These are phyloP conservation scores for Megaceryle torquata DNA, from an alignment of 2,113 vertebrate species.

Conservation along the genomic window DNA sequence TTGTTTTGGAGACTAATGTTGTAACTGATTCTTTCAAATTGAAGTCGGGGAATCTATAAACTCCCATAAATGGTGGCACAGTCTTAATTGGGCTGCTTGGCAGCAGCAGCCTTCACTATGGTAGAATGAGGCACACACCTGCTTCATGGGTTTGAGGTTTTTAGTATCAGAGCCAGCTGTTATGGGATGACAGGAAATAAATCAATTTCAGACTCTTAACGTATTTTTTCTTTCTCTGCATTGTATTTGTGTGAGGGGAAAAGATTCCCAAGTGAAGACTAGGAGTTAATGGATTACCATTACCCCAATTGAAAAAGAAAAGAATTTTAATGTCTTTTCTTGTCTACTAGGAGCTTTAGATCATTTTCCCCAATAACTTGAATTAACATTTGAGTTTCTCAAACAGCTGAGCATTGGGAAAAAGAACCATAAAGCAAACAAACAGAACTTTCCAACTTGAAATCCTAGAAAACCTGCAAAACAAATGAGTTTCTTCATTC, in stretches of 20 bases:
- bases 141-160: not conserved
- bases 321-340: not conserved
- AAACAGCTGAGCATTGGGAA: not conserved
- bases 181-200: not conserved
- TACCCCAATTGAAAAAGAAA: not conserved
- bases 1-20: not conserved
- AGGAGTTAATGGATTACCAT: not conserved
- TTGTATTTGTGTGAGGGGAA: not conserved
- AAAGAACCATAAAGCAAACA: constrained; percentile 40
- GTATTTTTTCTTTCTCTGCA: not conserved
- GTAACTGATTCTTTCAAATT: not conserved
- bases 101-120: not conserved
- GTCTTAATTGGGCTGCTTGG: not conserved
- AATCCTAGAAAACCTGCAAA: constrained; percentile 70
- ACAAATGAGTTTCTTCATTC: constrained; percentile 70
- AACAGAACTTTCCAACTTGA: constrained; percentile 64
- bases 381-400: not conserved
- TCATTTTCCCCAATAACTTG: not conserved
- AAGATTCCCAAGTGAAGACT: not conserved
- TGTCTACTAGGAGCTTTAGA: not conserved
- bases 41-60: not conserved
- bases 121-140: not conserved
- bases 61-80: not conserved
- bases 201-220: not conserved
- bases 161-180: not conserved